Percentiles rank a stretch among this genome's conserved stretches.
phyloP scores from a whole-genome alignment of 2,888 invertebrate species.

The Hirtodrosophila cameraria region DNA sequence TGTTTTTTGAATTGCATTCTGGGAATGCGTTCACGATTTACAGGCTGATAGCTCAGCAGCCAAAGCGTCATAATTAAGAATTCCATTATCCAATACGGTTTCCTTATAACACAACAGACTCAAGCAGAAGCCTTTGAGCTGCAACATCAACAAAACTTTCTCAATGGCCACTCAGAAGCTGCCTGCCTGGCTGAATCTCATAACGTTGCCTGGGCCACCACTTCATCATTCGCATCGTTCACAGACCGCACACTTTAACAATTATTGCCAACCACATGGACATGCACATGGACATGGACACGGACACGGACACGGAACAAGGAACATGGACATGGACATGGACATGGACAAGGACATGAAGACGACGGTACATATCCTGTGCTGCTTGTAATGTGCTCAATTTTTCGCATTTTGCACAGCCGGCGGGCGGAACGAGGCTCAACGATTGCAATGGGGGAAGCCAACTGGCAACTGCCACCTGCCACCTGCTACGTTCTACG shows the following conservation, averaged over 20 bases:
- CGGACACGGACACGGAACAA: constrained; percentile 15
- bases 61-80: constrained; percentile 26
- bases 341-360: constrained; percentile 28
- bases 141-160: constrained; percentile 42
- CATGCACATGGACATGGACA: too few species aligned
- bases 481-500: constrained; percentile 11
- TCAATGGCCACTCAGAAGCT: constrained; percentile 44
- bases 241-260: constrained; percentile 70
- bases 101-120: constrained; percentile 16
- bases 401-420: constrained; percentile 77
- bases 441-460: constrained; percentile 37
- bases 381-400: constrained; percentile 74
- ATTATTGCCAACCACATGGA: constrained; percentile 74
- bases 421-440: constrained; percentile 55
- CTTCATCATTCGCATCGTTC: constrained; percentile 60
- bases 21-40: not conserved
- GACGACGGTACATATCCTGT: constrained; percentile 33
- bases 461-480: constrained; percentile 21
- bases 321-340: constrained; percentile 27
- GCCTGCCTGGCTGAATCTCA: constrained; percentile 11
- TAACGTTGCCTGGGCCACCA: constrained; percentile 33
- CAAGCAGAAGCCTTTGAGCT: constrained; percentile 14
- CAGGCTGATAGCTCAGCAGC: not conserved
- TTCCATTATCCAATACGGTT: constrained; percentile 23
- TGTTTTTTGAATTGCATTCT: not conserved